phyloP scores from a whole-genome alignment of 1,140 invertebrate genomes.

The Globodera ellingtonae region DNA sequence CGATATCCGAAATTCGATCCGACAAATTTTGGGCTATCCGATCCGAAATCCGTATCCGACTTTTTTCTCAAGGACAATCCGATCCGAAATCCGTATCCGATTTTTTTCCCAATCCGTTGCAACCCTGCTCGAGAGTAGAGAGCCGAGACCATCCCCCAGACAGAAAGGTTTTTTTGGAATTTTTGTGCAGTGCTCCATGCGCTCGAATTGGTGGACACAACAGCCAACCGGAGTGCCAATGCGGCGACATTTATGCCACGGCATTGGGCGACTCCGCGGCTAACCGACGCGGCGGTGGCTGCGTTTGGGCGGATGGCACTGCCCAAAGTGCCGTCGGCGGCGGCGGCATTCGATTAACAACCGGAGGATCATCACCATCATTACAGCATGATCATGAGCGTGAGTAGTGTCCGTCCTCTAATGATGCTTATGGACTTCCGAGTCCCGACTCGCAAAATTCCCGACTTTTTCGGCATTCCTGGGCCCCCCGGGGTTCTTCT shows the following conservation, averaged over 20 bases:
- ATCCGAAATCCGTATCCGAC: too few species aligned
- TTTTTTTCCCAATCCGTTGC: too few species aligned
- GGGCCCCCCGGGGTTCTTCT: not conserved
- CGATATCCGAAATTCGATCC: too few species aligned
- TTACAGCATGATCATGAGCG: too few species aligned
- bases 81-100: too few species aligned
- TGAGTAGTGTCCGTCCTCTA: too few species aligned
- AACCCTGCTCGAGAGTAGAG: too few species aligned
- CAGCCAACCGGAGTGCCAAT: constrained; percentile 11
- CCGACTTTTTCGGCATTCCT: not conserved
- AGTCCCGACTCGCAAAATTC: not conserved
- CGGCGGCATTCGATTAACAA: not conserved
- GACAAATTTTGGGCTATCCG: too few species aligned
- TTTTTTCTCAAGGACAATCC: too few species aligned
- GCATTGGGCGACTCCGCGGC: not conserved
- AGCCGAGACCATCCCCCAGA: too few species aligned
- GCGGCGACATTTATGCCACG: constrained; percentile 5
- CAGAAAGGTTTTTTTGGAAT: too few species aligned
- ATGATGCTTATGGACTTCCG: too few species aligned
- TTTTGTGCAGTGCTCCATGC: constrained; percentile 20
- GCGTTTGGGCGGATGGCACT: not conserved
- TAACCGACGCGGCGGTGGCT: not conserved
- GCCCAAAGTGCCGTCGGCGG: not conserved
- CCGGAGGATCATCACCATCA: not conserved
- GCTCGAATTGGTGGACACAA: not conserved